Base-by-base conservation (phyloP, 2,113 vertebrate genomes). In the Pterophyllum scalare region DNA sequence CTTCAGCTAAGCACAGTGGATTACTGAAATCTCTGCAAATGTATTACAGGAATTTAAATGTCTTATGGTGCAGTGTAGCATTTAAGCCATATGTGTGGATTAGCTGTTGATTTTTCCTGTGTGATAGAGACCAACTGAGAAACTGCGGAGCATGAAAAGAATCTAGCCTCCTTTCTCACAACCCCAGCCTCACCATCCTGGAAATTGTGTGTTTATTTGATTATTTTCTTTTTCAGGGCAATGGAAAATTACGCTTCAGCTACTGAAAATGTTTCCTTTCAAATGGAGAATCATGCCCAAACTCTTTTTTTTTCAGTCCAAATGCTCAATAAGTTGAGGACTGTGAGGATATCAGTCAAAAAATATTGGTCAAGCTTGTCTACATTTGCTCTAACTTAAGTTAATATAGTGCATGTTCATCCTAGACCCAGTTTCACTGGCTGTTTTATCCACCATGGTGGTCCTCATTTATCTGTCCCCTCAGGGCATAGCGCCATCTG, bases 401-500 rank as follows among this genome's bases (percentile, higher is more conserved):
- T 80, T 62, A 70, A 79, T 77, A 79, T 64, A 75, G 79, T 46
- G 17, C 28, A 24, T 12, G 67, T 85, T 82, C 46, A 79, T 79
- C 60, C 79, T 77, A 62, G 61, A 77, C 59, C 17, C 3, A 3
- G 46, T 83, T 62, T 81, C 67, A 77, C 75, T 9, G 43, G 54
- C 20, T 89, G 83, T 90, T 91, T 90, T 74, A 92, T 89, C 92
- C 80, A 81, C 90, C 57, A 70, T 67, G 93, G 93, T 93, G 94
- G 93, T 94, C 92, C 84, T 87, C 79, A 81, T 87, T 90, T 86
- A 84, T 92, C 86, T 84, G 88, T 92, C 90, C 88, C 90, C 90
- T 92, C 88, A 12, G 79, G 93, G 86, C 90, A 91, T 31, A 80
- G 56, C 52, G 22, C 85, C 92, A 91, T 94, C 91, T 94, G 92